These are phyloP conservation scores for Lissonota sp. DNA, from an alignment of 2,888 invertebrate species.

Conservation along the genomic window DNA sequence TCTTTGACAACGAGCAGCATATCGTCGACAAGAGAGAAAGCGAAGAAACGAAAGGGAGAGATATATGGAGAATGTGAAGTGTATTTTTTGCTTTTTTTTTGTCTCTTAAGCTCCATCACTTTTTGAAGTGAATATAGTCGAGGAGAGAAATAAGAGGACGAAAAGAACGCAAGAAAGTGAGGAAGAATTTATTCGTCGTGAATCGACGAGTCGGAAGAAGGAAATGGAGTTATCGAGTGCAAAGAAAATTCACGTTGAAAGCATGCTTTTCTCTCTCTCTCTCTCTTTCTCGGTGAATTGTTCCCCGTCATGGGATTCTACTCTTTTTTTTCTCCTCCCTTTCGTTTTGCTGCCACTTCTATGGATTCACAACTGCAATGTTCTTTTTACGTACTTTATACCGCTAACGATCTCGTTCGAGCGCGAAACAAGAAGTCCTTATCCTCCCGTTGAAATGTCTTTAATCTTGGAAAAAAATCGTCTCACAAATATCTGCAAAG, in stretches of 20 bases:
- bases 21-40: too few relatives aligned
- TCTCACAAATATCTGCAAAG: neutral
- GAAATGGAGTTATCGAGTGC: conserved; percentile 64
- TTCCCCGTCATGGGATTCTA: conserved; percentile 28
- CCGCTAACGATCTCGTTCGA: conserved; percentile 50
- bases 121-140: neutral
- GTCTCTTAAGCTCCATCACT: neutral
- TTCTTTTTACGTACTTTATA: conserved; percentile 13
- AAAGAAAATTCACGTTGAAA: conserved; percentile 63
- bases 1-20: too few relatives aligned
- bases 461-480: conserved; percentile 25
- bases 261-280: conserved; percentile 14
- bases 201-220: conserved; percentile 59
- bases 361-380: too few relatives aligned
- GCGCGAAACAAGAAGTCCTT: conserved; percentile 53
- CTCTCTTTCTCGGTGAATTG: conserved; percentile 41
- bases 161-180: conserved; percentile 23
- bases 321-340: conserved; percentile 16
- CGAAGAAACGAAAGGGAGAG: too few relatives aligned
- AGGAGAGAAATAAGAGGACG: conserved; percentile 20
- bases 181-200: conserved; percentile 49
- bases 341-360: too few relatives aligned
- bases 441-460: conserved; percentile 21
- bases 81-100: neutral
- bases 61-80: too few relatives aligned